Percentiles rank a stretch among this genome's conserved stretches.
These are phyloP conservation scores for Anguilla obscura DNA, from an alignment of 2,797 vertebrate genomes.

Conservation along the genomic window DNA sequence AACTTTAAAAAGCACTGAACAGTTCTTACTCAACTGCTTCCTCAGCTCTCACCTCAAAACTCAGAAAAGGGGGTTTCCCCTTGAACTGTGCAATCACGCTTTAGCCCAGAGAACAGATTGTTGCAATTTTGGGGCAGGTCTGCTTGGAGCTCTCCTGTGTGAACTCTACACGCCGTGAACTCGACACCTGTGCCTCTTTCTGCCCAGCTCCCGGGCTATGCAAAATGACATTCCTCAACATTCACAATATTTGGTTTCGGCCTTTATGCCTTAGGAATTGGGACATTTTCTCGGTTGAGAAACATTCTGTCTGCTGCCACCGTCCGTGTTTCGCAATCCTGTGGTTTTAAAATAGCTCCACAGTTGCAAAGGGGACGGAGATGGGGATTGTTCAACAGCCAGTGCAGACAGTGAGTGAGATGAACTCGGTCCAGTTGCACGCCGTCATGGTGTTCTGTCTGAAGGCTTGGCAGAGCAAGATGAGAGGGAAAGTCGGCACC, in stretches of 20 bases:
- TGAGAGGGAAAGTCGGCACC: background rate
- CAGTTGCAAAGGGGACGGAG: background rate
- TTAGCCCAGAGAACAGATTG: background rate
- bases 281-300: background rate
- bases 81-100: background rate
- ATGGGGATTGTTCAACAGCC: background rate
- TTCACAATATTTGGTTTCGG: background rate
- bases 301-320: background rate
- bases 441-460: background rate
- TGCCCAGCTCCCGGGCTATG: background rate
- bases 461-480: background rate
- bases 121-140: background rate
- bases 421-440: background rate
- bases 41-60: background rate
- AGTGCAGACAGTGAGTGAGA: background rate
- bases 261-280: background rate
- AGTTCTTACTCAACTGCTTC: background rate
- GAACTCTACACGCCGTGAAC: background rate
- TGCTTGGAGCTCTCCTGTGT: background rate
- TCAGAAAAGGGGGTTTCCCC: background rate
- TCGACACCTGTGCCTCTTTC: background rate
- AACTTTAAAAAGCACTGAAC: background rate
- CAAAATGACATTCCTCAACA: background rate
- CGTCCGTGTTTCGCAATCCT: background rate
- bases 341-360: background rate